Percentiles rank a stretch among this genome's conserved stretches.
Conservation (phyloP, 1,140 invertebrate species). For the Drosophila asahinai region DNA sequence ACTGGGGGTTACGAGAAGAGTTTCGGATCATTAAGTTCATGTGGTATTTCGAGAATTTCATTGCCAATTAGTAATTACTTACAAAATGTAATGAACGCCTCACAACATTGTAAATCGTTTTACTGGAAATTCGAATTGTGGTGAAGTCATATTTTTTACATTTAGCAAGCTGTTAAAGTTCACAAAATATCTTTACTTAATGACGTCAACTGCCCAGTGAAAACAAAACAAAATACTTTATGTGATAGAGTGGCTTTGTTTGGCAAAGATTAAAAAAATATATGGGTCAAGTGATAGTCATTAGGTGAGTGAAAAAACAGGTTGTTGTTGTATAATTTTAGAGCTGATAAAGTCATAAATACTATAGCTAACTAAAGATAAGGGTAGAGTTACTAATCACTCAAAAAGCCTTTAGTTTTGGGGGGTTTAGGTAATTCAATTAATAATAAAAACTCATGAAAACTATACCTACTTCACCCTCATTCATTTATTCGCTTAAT, state of each 20-base stretch:
- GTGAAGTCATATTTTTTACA: slow-evolving; percentile 5
- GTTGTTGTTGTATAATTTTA: background rate
- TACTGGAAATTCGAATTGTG: background rate
- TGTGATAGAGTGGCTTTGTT: background rate
- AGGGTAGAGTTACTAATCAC: no score
- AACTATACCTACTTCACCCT: no score
- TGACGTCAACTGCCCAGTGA: background rate
- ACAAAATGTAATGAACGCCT: slow-evolving; percentile 1
- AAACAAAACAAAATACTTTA: slow-evolving; percentile 9
- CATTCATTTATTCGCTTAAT: background rate
- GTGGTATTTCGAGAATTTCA: slow-evolving; percentile 4
- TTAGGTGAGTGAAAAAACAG: slow-evolving; percentile 6
- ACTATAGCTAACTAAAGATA: background rate
- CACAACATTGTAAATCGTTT: slow-evolving; percentile 1
- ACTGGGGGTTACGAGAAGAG: background rate
- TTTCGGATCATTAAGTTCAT: slow-evolving; percentile 3
- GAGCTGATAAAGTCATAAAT: slow-evolving; percentile 8
- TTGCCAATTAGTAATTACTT: slow-evolving; percentile 1
- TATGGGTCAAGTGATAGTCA: slow-evolving; percentile 24
- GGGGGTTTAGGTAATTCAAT: no score
- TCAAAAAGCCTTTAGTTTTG: background rate
- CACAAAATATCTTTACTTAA: slow-evolving; percentile 1
- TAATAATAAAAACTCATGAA: no score
- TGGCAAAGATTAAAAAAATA: slow-evolving; percentile 18
- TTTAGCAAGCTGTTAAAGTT: slow-evolving; percentile 11